These are phyloP conservation scores for Scomber colias DNA, from an alignment of 2,113 vertebrate species.

Conservation along the genomic window DNA sequence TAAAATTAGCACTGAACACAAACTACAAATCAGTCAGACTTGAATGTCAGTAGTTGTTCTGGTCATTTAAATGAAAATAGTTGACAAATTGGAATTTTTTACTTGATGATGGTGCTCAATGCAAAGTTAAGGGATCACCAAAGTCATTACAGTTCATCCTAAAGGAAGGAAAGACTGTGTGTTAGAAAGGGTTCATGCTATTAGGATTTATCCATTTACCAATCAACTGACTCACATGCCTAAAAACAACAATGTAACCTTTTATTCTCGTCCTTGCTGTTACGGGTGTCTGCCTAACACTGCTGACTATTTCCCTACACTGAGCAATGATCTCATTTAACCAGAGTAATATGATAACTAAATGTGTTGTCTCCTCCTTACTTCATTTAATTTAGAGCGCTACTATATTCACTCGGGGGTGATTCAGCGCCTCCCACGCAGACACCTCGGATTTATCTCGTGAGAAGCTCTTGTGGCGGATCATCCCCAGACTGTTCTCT, in stretches of 20 bases:
- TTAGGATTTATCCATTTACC: too few species aligned
- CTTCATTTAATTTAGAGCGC: slow-evolving; percentile 13
- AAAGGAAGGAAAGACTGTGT: too few species aligned
- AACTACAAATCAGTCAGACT: background rate
- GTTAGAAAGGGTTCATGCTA: too few species aligned
- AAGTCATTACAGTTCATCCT: background rate
- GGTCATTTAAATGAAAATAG: too few species aligned
- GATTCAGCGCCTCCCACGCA: slow-evolving; percentile 23
- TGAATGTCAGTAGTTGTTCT: background rate
- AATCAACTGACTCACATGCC: too few species aligned
- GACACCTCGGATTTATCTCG: slow-evolving; percentile 12
- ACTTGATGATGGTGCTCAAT: background rate
- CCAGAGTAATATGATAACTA: background rate
- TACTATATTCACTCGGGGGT: slow-evolving; percentile 5
- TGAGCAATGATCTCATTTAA: background rate
- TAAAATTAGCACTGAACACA: too few species aligned
- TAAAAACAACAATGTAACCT: too few species aligned
- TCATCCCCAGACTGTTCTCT: slow-evolving; percentile 26
- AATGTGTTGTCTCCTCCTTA: slow-evolving; percentile 7
- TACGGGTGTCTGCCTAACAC: background rate
- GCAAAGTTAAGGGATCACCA: background rate
- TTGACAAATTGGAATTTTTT: too few species aligned
- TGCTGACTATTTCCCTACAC: background rate
- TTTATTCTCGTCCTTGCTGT: too few species aligned
- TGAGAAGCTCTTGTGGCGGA: slow-evolving; percentile 29